A percentile compares a stretch with the other conserved stretches of the same genome.
phyloP scores from a whole-genome alignment of 1,140 invertebrate species.

The Mactra quadrangularis region DNA sequence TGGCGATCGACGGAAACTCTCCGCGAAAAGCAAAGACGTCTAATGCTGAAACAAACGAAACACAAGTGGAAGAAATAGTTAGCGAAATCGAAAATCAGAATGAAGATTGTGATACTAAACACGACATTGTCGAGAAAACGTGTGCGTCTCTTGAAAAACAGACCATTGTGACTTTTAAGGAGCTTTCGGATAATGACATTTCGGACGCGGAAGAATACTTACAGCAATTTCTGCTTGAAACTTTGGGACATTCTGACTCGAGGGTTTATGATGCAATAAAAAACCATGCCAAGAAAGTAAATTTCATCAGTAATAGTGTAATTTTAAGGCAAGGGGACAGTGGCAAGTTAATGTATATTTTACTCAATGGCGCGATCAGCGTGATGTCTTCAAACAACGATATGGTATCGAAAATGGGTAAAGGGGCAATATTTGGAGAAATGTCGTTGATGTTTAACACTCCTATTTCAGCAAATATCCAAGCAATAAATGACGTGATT shows the following conservation, averaged over 20 bases:
- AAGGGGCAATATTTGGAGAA: conserved; percentile 22
- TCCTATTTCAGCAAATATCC: conserved; percentile 8
- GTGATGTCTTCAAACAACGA: conserved; percentile 9
- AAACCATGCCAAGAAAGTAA: neutral
- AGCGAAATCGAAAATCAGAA: neutral
- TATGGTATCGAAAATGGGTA: neutral
- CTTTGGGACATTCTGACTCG: neutral
- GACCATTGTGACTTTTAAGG: neutral
- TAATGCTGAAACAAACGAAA: neutral
- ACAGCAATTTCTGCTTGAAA: neutral
- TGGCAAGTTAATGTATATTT: neutral
- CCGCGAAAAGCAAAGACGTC: neutral
- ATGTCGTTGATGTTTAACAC: conserved; percentile 4
- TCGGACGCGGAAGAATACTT: neutral
- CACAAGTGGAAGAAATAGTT: neutral
- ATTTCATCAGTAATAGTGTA: neutral
- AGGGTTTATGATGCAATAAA: conserved; percentile 1
- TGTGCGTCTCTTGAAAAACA: neutral
- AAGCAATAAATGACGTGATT: neutral
- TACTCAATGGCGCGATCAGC: neutral
- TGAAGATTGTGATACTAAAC: neutral
- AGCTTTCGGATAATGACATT: neutral
- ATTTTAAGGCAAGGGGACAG: neutral
- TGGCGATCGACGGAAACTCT: conserved; percentile 15
- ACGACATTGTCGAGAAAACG: neutral